A percentile compares a stretch with the other conserved stretches of the same genome.
Conservation (phyloP, 2,888 invertebrate genomes). For the Drosophila mulleri region DNA sequence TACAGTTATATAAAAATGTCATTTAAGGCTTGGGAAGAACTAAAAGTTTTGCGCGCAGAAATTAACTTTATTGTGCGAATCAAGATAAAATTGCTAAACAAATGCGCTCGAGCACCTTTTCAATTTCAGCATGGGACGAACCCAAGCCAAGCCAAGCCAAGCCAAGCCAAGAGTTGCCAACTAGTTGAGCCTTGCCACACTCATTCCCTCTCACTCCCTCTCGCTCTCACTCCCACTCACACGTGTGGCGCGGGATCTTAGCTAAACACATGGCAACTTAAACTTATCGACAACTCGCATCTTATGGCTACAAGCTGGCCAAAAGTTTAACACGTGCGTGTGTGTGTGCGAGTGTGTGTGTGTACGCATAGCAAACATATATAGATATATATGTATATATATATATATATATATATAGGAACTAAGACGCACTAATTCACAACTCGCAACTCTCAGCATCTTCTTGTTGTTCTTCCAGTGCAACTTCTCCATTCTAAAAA, state of each 20-base stretch:
- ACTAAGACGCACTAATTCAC: constrained; percentile 73
- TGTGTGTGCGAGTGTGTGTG: constrained; percentile 6
- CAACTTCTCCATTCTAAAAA: constrained; percentile 41
- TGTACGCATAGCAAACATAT: background rate
- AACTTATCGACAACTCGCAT: constrained; percentile 75
- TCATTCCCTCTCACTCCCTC: constrained; percentile 1
- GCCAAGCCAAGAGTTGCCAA: constrained; percentile 55
- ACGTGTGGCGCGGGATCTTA: constrained; percentile 39
- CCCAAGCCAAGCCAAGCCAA: constrained; percentile 7
- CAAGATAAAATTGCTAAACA: constrained; percentile 77
- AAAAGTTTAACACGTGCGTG: constrained; percentile 31
- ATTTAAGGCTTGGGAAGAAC: constrained; percentile 48
- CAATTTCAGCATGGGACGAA: constrained; percentile 38
- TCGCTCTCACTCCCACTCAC: background rate
- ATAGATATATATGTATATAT: background rate
- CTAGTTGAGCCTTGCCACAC: constrained; percentile 63
- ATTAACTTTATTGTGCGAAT: constrained; percentile 77
- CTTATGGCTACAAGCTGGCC: constrained; percentile 69
- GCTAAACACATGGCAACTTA: constrained; percentile 74
- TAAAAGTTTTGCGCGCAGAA: constrained; percentile 66
- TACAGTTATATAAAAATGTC: constrained; percentile 61
- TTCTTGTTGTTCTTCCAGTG: constrained; percentile 28
- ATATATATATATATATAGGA: constrained; percentile 12
- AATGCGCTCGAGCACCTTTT: constrained; percentile 73
- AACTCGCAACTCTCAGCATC: constrained; percentile 29